These are phyloP conservation scores for Agonopterix alstromeriana DNA, from an alignment of 2,888 invertebrate genomes.

Conservation along the genomic window DNA sequence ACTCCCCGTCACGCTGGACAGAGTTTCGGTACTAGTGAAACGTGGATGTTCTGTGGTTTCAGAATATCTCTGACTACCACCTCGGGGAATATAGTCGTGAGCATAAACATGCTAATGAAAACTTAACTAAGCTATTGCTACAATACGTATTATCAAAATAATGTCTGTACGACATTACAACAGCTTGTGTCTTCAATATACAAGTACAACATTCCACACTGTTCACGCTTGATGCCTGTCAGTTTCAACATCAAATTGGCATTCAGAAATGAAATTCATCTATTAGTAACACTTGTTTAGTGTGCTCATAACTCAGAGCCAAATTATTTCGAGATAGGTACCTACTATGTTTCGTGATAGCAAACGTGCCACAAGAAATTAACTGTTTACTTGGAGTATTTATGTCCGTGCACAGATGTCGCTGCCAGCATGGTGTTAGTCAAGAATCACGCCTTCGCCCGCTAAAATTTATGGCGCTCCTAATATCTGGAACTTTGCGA, in stretches of 20 bases:
- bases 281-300: too few relatives aligned
- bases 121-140: too few relatives aligned
- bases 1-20: too few relatives aligned
- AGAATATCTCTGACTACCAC: too few relatives aligned
- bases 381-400: too few relatives aligned
- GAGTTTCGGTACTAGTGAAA: too few relatives aligned
- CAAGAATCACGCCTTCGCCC: not conserved
- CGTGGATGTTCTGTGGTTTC: too few relatives aligned
- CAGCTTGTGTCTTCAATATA: not conserved
- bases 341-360: not conserved
- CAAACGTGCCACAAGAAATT: not conserved
- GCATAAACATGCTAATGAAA: too few relatives aligned
- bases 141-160: not conserved
- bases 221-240: conserved; percentile 27
- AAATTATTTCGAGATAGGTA: not conserved
- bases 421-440: too few relatives aligned
- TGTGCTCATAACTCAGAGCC: not conserved
- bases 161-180: not conserved
- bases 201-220: conserved; percentile 17
- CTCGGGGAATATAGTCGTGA: too few relatives aligned
- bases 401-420: too few relatives aligned
- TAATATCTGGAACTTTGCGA: conserved; percentile 2
- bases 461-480: not conserved
- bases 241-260: conserved; percentile 22
- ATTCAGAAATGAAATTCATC: conserved; percentile 21